Evolutionary conservation across 2,797 vertebrate genomes (phyloP).

Genomic region (Argya squamiceps): DNA sequence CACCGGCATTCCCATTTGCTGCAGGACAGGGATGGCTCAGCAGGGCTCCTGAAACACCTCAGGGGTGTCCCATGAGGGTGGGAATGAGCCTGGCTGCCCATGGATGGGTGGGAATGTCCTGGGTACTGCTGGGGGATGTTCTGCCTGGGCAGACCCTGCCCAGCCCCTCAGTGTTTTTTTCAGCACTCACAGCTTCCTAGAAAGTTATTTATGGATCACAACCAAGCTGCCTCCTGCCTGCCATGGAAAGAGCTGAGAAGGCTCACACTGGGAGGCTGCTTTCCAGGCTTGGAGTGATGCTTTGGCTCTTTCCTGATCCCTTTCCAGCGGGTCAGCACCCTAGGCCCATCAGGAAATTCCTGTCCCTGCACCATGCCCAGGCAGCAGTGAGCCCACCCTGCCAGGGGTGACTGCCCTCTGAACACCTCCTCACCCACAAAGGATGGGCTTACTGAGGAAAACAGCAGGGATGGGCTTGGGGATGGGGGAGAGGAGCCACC

Average conservation of each 20-base stretch:
- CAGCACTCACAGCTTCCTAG: neutral
- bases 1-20: accelerated
- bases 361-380: accelerated
- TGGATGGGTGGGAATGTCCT: accelerated
- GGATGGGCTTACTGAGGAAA: accelerated
- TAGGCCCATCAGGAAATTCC: neutral
- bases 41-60: neutral
- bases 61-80: neutral
- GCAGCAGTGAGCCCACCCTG: neutral
- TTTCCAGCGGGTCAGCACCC: accelerated
- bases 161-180: accelerated
- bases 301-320: neutral
- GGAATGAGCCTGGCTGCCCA: neutral
- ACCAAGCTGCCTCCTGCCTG: neutral
- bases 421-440: accelerated
- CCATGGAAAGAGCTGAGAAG: neutral
- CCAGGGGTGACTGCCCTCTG: neutral
- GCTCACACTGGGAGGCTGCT: neutral
- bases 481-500: neutral
- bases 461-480: neutral
- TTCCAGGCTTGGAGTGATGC: neutral
- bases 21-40: neutral
- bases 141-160: neutral
- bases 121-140: accelerated
- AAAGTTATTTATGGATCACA: neutral